These are phyloP conservation scores for Pyrrhosoma nymphula DNA, from an alignment of 2,888 invertebrate genomes.

Conservation along the genomic window DNA sequence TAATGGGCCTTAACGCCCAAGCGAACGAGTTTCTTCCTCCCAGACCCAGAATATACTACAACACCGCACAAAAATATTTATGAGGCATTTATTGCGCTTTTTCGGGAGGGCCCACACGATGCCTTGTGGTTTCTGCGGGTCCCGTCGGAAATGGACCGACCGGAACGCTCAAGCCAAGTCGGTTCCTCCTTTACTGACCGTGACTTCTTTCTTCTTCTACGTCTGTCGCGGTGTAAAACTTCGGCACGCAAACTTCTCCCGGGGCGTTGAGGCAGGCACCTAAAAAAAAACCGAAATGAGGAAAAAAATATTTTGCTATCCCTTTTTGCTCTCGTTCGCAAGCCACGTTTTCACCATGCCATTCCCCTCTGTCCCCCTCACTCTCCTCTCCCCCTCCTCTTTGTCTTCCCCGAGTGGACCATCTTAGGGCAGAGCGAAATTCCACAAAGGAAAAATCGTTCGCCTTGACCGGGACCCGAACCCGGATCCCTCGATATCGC, in stretches of 20 bases:
- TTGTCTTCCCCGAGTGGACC: too few relatives aligned
- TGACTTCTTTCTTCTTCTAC: constrained; percentile 21
- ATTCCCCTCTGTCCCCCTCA: too few relatives aligned
- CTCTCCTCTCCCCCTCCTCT: too few relatives aligned
- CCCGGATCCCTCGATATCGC: too few relatives aligned
- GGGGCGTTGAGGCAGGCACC: not conserved
- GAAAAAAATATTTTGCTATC: too few relatives aligned
- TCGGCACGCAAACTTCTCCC: not conserved
- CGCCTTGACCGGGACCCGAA: too few relatives aligned
- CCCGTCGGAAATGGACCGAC: not conserved
- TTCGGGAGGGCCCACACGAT: too few relatives aligned
- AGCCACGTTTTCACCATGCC: too few relatives aligned
- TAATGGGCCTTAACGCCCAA: not conserved
- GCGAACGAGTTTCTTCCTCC: not conserved
- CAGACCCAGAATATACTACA: not conserved
- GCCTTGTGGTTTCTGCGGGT: not conserved
- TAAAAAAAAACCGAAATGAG: too few relatives aligned
- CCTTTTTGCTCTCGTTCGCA: too few relatives aligned
- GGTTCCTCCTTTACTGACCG: not conserved
- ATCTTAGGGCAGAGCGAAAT: too few relatives aligned
- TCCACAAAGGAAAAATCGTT: too few relatives aligned
- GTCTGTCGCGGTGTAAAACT: not conserved
- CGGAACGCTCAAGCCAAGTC: not conserved
- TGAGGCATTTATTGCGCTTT: not conserved
- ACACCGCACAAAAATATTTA: not conserved